phyloP scores from a whole-genome alignment of 2,797 vertebrate genomes.

The Zalophus californianus region DNA sequence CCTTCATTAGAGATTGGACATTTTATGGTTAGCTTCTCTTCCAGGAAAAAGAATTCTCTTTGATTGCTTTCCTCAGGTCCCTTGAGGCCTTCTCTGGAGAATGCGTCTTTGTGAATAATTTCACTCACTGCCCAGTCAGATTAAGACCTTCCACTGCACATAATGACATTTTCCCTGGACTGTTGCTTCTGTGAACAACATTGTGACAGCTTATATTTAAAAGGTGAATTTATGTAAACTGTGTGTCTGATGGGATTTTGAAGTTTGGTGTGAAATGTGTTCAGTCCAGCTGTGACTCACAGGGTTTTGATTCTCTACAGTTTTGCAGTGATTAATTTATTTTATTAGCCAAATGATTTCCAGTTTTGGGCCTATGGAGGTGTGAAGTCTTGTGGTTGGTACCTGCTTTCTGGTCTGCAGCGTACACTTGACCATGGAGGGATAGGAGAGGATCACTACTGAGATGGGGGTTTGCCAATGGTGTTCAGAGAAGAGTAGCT shows the following conservation, averaged over 20 bases:
- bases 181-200: constrained; percentile 59
- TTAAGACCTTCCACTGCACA: constrained; percentile 53
- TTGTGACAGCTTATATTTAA: constrained; percentile 70
- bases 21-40: neutral
- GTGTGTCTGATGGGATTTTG: constrained; percentile 66
- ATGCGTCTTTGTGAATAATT: constrained; percentile 53
- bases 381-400: neutral
- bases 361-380: neutral
- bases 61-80: neutral
- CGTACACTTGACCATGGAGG: neutral
- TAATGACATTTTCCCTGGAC: constrained; percentile 45
- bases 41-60: neutral
- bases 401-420: neutral
- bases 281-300: neutral
- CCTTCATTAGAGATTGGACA: neutral
- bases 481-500: neutral
- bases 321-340: neutral
- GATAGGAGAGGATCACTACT: neutral
- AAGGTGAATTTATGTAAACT: constrained; percentile 55
- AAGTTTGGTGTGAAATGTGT: constrained; percentile 29
- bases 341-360: neutral
- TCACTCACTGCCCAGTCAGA: constrained; percentile 57
- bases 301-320: neutral
- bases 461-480: neutral
- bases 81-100: constrained; percentile 2